Evolutionary conservation across 1,140 invertebrate genomes (phyloP).

Genomic region (Drosophila albomicans): DNA sequence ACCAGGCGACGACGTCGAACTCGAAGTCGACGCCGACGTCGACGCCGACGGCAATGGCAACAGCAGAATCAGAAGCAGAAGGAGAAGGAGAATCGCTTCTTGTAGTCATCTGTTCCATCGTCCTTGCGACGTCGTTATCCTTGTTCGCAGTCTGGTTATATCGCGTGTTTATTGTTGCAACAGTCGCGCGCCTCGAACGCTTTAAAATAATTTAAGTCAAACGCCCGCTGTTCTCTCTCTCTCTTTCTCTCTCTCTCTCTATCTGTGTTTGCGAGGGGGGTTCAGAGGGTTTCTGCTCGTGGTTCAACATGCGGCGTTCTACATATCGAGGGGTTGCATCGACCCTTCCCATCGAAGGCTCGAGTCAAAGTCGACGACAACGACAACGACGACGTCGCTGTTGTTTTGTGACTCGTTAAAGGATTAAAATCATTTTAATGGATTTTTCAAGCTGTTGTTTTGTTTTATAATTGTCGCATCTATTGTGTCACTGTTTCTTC

Average conservation of each 20-base stretch:
- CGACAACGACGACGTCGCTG: constrained; percentile 39
- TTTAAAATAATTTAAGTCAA: constrained; percentile 78
- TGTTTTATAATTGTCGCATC: constrained; percentile 79
- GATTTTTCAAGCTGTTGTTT: constrained; percentile 84
- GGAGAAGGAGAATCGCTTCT: constrained; percentile 5
- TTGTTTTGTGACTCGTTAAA: constrained; percentile 80
- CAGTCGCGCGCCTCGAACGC: constrained; percentile 70
- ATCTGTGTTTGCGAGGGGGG: neutral
- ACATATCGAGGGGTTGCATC: constrained; percentile 19
- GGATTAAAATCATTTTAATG: constrained; percentile 84
- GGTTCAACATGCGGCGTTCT: neutral
- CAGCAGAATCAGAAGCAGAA: neutral
- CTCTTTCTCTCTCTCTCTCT: too few species aligned
- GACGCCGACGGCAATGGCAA: neutral
- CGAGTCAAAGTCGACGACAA: constrained; percentile 30
- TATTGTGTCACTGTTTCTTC: constrained; percentile 48
- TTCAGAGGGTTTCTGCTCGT: constrained; percentile 23
- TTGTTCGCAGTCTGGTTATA: constrained; percentile 80
- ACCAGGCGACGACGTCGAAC: constrained; percentile 61
- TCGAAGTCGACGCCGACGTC: neutral
- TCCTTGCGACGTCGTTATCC: constrained; percentile 69
- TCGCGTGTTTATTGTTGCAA: constrained; percentile 83
- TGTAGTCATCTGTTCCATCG: constrained; percentile 25
- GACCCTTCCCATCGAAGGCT: constrained; percentile 46
- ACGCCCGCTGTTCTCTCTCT: constrained; percentile 47